A percentile compares a stretch with the other conserved stretches of the same genome.
phyloP scores from a whole-genome alignment of 1,140 invertebrate genomes.

The Pogonus chalceus region DNA sequence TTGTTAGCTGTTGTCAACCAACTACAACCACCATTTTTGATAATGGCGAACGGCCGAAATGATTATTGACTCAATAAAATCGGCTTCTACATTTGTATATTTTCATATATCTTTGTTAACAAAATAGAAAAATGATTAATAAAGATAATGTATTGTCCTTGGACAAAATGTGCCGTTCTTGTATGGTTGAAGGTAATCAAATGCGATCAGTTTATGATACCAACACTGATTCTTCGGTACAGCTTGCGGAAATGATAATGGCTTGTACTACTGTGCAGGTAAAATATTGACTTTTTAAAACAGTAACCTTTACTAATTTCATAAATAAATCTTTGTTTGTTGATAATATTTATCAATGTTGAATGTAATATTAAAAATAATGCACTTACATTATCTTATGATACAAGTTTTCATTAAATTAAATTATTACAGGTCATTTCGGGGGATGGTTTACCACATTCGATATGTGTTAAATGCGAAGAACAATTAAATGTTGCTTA shows the following conservation, averaged over 20 bases:
- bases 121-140: slow-evolving; percentile 22
- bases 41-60: neutral
- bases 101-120: neutral
- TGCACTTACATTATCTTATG: neutral
- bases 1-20: too few relatives aligned
- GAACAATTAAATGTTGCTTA: slow-evolving; percentile 32
- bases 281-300: slow-evolving; percentile 19
- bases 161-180: slow-evolving; percentile 32
- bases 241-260: slow-evolving; percentile 47
- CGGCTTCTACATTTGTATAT: neutral
- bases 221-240: slow-evolving; percentile 27
- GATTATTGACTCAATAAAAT: neutral
- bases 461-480: slow-evolving; percentile 33
- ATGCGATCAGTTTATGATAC: slow-evolving; percentile 30
- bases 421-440: slow-evolving; percentile 28
- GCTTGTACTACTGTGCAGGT: slow-evolving; percentile 45
- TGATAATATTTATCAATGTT: too few relatives aligned
- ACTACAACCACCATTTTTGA: slow-evolving; percentile 8
- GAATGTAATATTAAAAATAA: too few relatives aligned
- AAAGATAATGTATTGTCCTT: slow-evolving; percentile 22
- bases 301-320: slow-evolving; percentile 1
- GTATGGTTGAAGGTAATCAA: slow-evolving; percentile 27
- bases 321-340: slow-evolving; percentile 1
- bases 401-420: neutral
- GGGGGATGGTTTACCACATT: slow-evolving; percentile 34